A percentile compares a stretch with the other conserved stretches of the same genome.
Conservation (phyloP, 2,113 vertebrate genomes). For the Morone chrysops region DNA sequence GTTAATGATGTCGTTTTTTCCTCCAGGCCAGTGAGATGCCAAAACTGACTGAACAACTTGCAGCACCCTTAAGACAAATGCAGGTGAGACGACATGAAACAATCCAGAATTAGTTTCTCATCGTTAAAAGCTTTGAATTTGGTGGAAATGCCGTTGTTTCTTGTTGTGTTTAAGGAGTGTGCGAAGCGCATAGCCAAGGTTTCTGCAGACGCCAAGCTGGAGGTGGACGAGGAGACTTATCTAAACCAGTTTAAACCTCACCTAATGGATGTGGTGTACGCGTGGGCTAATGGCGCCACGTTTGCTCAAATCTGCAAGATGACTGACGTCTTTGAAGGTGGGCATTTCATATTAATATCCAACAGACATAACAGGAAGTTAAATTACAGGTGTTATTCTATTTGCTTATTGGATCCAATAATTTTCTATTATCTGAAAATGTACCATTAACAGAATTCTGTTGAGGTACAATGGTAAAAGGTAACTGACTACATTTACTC, state of each 20-base stretch:
- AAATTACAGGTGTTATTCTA: background rate
- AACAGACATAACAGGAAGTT: background rate
- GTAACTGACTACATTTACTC: too few relatives aligned
- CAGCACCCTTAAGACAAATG: slow-evolving; percentile 96
- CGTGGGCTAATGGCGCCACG: slow-evolving; percentile 95
- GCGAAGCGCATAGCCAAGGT: slow-evolving; percentile 97
- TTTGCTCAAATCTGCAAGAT: slow-evolving; percentile 99
- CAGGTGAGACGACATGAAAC: slow-evolving; percentile 85
- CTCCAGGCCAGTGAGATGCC: slow-evolving; percentile 96
- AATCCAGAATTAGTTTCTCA: accelerated
- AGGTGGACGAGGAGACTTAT: slow-evolving; percentile 94
- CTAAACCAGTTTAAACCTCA: slow-evolving; percentile 94
- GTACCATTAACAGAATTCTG: background rate
- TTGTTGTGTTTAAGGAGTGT: slow-evolving; percentile 88
- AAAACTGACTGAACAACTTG: slow-evolving; percentile 95
- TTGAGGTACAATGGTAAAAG: too few relatives aligned
- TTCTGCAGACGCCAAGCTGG: slow-evolving; percentile 97
- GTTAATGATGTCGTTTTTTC: background rate
- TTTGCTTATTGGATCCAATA: too few relatives aligned
- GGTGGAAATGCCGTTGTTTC: slow-evolving; percentile 3
- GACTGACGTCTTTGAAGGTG: slow-evolving; percentile 99
- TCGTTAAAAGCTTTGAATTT: background rate
- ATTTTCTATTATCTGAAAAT: too few relatives aligned
- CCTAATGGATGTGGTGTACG: slow-evolving; percentile 97
- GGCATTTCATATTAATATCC: background rate